phyloP scores from a whole-genome alignment of 2,888 invertebrate species.

The Hyposoter didymator region DNA sequence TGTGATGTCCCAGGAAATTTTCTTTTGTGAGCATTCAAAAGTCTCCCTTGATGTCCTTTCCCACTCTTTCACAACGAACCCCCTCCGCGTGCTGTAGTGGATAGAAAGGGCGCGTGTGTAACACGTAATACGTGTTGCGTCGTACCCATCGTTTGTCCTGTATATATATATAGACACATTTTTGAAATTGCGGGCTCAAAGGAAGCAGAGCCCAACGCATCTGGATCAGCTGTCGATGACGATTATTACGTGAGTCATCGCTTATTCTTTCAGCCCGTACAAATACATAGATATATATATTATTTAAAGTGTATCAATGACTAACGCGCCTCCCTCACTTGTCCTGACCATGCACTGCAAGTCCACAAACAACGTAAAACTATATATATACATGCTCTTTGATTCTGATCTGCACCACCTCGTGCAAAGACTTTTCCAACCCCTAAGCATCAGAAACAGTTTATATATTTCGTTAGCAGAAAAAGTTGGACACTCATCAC shows the following conservation, averaged over 20 bases:
- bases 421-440: conserved; percentile 39
- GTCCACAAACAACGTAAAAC: conserved; percentile 49
- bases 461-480: conserved; percentile 7
- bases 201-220: conserved; percentile 68
- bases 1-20: conserved; percentile 60
- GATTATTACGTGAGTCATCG: conserved; percentile 81
- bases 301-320: conserved; percentile 82
- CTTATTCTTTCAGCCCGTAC: conserved; percentile 45
- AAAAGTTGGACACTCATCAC: conserved; percentile 4
- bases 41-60: conserved; percentile 34
- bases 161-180: neutral
- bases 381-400: conserved; percentile 55
- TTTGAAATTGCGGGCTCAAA: conserved; percentile 20
- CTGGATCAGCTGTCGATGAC: conserved; percentile 81
- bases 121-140: conserved; percentile 68
- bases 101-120: conserved; percentile 55
- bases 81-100: conserved; percentile 18
- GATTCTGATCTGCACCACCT: conserved; percentile 64
- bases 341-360: conserved; percentile 35
- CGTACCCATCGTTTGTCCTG: conserved; percentile 28
- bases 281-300: conserved; percentile 37
- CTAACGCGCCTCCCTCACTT: conserved; percentile 74
- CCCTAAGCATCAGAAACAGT: neutral
- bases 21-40: conserved; percentile 63
- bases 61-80: neutral